Percentiles rank a stretch among this genome's conserved stretches.
phyloP scores from a whole-genome alignment of 2,888 invertebrate genomes.

The Meta bourneti region DNA sequence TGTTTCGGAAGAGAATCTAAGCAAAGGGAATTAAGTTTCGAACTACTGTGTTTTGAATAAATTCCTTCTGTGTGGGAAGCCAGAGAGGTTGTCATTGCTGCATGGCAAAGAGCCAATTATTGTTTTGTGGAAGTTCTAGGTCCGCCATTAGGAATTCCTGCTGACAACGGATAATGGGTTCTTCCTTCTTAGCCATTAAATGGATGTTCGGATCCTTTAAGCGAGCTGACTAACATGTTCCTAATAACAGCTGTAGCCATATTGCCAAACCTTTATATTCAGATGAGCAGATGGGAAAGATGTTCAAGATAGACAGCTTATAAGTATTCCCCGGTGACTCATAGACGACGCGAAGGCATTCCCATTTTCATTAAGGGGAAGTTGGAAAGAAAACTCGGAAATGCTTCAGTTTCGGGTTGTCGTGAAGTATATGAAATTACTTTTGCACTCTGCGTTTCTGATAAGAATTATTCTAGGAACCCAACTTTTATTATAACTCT shows the following conservation, averaged over 20 bases:
- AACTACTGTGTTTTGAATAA: slow-evolving; percentile 20
- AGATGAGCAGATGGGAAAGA: not conserved
- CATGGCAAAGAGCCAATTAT: slow-evolving; percentile 61
- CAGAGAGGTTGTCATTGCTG: not conserved
- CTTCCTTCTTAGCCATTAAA: slow-evolving; percentile 39
- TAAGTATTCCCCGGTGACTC: not conserved
- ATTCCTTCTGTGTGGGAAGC: not conserved
- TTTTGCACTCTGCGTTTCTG: too few species aligned
- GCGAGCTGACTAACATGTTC: not conserved
- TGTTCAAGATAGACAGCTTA: not conserved
- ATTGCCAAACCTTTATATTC: slow-evolving; percentile 4
- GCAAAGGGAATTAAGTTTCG: slow-evolving; percentile 40
- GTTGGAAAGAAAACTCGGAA: not conserved
- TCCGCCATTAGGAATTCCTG: slow-evolving; percentile 23
- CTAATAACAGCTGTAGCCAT: slow-evolving; percentile 14
- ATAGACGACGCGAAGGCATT: not conserved
- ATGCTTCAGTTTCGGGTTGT: too few species aligned
- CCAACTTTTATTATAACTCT: too few species aligned
- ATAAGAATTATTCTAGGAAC: too few species aligned
- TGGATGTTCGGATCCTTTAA: slow-evolving; percentile 35
- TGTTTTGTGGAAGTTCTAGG: slow-evolving; percentile 35
- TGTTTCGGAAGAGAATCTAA: slow-evolving; percentile 6
- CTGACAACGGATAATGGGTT: slow-evolving; percentile 48
- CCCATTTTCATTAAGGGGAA: not conserved
- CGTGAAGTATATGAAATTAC: too few species aligned